phyloP scores from a whole-genome alignment of 2,888 invertebrate species.

The Sminthurinus aureus region DNA sequence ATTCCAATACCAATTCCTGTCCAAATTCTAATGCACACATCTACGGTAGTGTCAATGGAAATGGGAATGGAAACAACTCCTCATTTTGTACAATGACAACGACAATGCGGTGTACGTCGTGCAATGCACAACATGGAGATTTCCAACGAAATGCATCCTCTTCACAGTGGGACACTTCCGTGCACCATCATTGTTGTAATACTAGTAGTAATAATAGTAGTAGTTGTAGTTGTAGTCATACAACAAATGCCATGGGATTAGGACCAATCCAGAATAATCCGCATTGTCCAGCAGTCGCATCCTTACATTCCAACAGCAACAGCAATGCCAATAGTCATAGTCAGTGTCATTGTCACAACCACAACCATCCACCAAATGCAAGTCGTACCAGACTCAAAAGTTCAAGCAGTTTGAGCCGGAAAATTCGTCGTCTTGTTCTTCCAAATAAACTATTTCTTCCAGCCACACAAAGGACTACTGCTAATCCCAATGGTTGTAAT shows the following conservation, averaged over 20 bases:
- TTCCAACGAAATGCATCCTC: slow-evolving; percentile 16
- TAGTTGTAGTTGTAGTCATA: neutral
- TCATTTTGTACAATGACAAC: neutral
- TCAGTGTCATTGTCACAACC: neutral
- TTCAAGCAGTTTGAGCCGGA: slow-evolving; percentile 54
- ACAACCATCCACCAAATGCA: neutral
- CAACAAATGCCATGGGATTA: neutral
- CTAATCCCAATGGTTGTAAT: slow-evolving; percentile 3
- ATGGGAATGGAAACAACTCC: neutral
- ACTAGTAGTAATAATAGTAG: slow-evolving; percentile 2
- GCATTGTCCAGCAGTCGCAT: slow-evolving; percentile 9
- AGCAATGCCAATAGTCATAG: neutral
- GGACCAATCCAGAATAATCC: neutral
- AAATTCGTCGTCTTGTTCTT: slow-evolving; percentile 56
- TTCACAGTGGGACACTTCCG: slow-evolving; percentile 17
- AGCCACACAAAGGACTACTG: slow-evolving; percentile 19
- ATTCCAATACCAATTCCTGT: neutral
- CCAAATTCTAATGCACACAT: neutral
- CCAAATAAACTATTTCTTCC: slow-evolving; percentile 51
- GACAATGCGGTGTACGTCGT: neutral
- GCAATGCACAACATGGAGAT: neutral
- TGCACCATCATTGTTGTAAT: neutral
- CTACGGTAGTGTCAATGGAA: neutral
- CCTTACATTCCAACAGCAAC: neutral
- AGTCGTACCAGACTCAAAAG: slow-evolving; percentile 32